Base-by-base conservation (phyloP, 2,888 invertebrate genomes). In the Scaptomyza tumidula region DNA sequence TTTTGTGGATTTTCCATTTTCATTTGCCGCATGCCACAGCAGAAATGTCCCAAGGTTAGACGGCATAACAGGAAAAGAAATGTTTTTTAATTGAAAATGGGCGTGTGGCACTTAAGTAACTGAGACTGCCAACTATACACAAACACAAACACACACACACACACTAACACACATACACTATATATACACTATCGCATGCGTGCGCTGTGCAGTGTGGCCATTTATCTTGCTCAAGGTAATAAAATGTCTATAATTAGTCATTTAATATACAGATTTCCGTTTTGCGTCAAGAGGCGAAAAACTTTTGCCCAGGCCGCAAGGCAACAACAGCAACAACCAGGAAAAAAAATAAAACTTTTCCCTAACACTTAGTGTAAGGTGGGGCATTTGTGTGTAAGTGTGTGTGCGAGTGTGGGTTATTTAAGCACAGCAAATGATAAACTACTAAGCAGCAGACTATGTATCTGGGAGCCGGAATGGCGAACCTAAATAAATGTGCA, bases 201-300 rank as follows among this genome's bases (percentile, higher is more conserved):
- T 54, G 53, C 65, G 54, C 72, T 50, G 35, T 19, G 80, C 86
- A 71, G 71, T 77, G 62, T 70, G 73, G 74, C 85, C 80, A 86
- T 86, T 86, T 86, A 88, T 86, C 85, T 86, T 88, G 88, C 89
- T 89, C 89, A 88, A 86, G 89, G 85, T 88, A 89, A 86, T 88
- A 89, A 88, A 81, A 90, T 90, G 90, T 83, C 90, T 89, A 88
- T 90, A 90, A 90, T 90, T 90, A 90, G 90, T 87, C 89, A 88
- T 90, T 90, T 88, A 90, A 90, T 90, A 89, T 89, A 89, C 88
- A 87, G 88, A 90, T 90, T 90, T 90, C 87, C 90, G 83, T 66
- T 81, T 85, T 86, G 89, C 89, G 85, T 89, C 85, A 88, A 86
- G 89, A 86, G 85, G 89, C 89, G 77, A 86, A 81, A 81, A 86